Evolutionary conservation across 1,140 invertebrate genomes (phyloP), one percentile per base, ranked within the genome.

Genomic region (Mamestra configurata): DNA sequence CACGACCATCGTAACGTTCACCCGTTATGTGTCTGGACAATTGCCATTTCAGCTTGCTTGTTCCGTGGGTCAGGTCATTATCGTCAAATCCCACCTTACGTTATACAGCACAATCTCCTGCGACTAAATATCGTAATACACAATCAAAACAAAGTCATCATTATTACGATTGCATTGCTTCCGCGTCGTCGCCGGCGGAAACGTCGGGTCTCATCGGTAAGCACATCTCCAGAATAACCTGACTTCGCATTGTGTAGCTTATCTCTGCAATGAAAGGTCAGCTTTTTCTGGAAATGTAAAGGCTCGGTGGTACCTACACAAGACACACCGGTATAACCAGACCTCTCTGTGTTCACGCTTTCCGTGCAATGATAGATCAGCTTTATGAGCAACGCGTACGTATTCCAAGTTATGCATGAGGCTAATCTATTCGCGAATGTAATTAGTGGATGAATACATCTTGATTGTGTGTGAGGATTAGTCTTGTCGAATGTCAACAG

Each of bases 161-260:
- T 59, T 75, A 75, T 75, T 75, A 61, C 43, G 40, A 51, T 61
- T 61, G 61, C 72, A 53, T 80, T 27, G 64, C 64, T 80, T 75
- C 75, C 80, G 70, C 76, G 80, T 53, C 80, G 71, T 53, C 80
- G 71, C 80, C 80, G 80, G 55, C 80, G 80, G 80, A 82, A 76
- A 61, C 40, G 8, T 15, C 76, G 18, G 49, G 71, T 18, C 43
- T 46, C 15, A 0, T 8, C 8, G 49, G 7, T 49, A 55, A 43
- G 43, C 55, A 20, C 51, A 10, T 13, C 51, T 24, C 11, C 51
- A 31, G 5, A 3, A 31, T 5, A 31, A 31, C 1, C 27, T 31
- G 27, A 31, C 27, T 5, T 31, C 27, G 5, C 27, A 31, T 31
- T 31, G 27, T 5, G 5, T 31, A 31, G 27, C 27, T 31, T 31